Conservation (phyloP, 2,113 vertebrate genomes). For the Epinephelus moara region DNA sequence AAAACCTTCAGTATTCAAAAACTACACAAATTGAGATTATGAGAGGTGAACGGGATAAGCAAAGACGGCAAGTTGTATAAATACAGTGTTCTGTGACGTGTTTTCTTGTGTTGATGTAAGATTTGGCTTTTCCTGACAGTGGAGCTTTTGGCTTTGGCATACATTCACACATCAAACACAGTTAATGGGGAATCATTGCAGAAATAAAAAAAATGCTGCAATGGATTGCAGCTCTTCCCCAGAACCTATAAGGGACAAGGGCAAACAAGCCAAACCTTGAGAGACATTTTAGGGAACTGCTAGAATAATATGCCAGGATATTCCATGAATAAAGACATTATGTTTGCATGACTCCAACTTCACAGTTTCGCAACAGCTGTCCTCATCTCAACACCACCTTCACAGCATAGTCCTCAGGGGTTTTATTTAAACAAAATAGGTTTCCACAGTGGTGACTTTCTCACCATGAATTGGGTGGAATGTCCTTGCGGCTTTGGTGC, state of each 20-base stretch:
- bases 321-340: neutral
- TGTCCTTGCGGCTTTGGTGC: too few species aligned
- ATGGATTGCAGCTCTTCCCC: neutral
- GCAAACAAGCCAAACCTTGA: neutral
- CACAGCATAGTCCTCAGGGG: neutral
- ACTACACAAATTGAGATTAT: neutral
- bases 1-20: neutral
- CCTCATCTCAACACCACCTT: neutral
- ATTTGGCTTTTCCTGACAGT: constrained; percentile 14
- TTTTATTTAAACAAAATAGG: neutral
- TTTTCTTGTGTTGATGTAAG: neutral
- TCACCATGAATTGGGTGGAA: neutral
- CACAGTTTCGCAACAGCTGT: constrained; percentile 3
- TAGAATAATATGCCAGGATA: neutral
- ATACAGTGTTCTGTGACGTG: neutral
- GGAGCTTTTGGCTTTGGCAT: neutral
- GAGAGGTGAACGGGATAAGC: neutral
- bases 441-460: neutral
- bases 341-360: neutral
- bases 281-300: neutral
- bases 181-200: neutral
- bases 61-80: too few species aligned
- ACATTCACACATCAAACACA: neutral
- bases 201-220: neutral
- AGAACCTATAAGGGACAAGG: neutral